Evolutionary conservation across 2,113 vertebrate species (phyloP).

Genomic region (Lota lota): DNA sequence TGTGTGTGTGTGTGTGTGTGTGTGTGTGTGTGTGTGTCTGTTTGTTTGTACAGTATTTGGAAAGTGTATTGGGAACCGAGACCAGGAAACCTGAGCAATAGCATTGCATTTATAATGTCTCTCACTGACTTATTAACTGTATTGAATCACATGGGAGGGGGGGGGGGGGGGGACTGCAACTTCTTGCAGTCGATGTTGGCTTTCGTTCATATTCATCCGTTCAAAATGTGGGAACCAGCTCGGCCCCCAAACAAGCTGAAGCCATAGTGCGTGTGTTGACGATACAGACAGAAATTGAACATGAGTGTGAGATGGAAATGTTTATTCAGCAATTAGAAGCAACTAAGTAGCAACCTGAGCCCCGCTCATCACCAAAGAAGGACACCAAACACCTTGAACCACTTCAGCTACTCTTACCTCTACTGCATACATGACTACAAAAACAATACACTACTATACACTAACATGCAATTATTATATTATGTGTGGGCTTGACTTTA

Average conservation of each 20-base stretch:
- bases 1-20: no score
- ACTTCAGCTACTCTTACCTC: slow-evolving; percentile 29
- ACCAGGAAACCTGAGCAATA: background rate
- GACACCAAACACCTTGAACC: slow-evolving; percentile 64
- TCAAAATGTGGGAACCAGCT: no score
- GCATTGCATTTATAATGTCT: background rate
- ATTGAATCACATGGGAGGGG: slow-evolving; percentile 20
- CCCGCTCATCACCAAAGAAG: slow-evolving; percentile 54
- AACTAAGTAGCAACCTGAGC: slow-evolving; percentile 64
- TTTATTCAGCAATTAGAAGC: slow-evolving; percentile 33
- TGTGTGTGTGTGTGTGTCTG: no score
- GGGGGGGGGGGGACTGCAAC: no score
- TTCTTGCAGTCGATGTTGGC: no score
- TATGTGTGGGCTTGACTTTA: no score
- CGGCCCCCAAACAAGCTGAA: background rate
- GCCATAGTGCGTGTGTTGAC: slow-evolving; percentile 17
- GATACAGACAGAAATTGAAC: slow-evolving; percentile 25
- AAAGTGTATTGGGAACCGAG: background rate
- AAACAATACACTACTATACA: slow-evolving; percentile 6
- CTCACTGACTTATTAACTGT: background rate
- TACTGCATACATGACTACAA: slow-evolving; percentile 6
- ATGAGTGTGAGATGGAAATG: slow-evolving; percentile 61
- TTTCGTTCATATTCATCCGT: no score
- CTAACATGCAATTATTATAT: background rate
- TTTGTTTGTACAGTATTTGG: no score